These are phyloP conservation scores for Muscidifurax raptorellus DNA, from an alignment of 1,140 invertebrate species.

Conservation along the genomic window DNA sequence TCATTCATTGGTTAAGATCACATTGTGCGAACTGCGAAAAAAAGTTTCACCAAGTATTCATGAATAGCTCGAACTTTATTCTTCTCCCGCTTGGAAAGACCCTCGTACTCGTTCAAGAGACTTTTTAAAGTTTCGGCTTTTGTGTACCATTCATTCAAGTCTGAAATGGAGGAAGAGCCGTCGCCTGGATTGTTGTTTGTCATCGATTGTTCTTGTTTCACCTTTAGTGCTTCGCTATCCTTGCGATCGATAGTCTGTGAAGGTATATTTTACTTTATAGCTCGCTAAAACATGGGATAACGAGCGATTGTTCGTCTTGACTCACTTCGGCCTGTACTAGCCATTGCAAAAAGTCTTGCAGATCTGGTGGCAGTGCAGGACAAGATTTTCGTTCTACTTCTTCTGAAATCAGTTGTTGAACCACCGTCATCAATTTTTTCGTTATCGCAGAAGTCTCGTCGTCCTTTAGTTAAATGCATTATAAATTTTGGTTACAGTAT, in stretches of 20 bases:
- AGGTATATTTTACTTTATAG: not conserved
- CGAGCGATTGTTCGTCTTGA: no score
- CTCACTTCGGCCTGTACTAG: not conserved
- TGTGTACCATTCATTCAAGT: slow-evolving; percentile 11
- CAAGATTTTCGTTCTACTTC: slow-evolving; percentile 18
- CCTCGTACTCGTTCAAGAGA: slow-evolving; percentile 30
- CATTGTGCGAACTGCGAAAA: not conserved
- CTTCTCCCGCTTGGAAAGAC: slow-evolving; percentile 15
- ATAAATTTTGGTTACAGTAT: no score
- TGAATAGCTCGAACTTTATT: slow-evolving; percentile 37
- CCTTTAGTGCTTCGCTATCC: not conserved
- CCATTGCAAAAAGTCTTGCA: slow-evolving; percentile 17
- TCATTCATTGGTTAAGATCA: not conserved
- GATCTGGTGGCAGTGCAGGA: not conserved
- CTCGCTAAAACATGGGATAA: not conserved
- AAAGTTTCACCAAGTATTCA: slow-evolving; percentile 41
- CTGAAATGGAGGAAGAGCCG: not conserved
- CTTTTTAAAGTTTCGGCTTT: slow-evolving; percentile 22
- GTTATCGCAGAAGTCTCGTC: not conserved
- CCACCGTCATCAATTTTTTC: slow-evolving; percentile 8
- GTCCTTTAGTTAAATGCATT: not conserved
- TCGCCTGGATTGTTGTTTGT: not conserved
- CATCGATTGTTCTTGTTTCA: not conserved
- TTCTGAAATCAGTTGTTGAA: slow-evolving; percentile 10
- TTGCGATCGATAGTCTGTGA: not conserved